Conservation (phyloP, 1,140 invertebrate species). For the Hyphantria cunea region DNA sequence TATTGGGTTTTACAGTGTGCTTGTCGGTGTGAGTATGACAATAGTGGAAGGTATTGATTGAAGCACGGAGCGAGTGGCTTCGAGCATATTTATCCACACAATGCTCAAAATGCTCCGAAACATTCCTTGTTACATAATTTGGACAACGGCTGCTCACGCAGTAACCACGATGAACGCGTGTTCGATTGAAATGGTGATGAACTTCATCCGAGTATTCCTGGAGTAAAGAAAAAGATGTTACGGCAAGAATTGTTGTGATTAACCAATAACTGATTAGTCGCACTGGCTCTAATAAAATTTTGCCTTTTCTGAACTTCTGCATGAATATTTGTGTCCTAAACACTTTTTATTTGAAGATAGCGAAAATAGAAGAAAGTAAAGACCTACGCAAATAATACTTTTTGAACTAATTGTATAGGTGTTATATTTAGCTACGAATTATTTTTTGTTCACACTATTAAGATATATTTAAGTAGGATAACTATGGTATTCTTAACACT, state of each 20-base stretch:
- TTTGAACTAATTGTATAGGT: too few species aligned
- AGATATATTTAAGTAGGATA: too few species aligned
- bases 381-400: too few species aligned
- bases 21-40: constrained; percentile 16
- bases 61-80: neutral
- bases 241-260: neutral
- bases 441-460: too few species aligned
- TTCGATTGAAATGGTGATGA: constrained; percentile 12
- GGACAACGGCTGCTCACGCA: constrained; percentile 21
- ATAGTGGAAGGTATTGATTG: constrained; percentile 17
- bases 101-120: constrained; percentile 19
- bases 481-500: too few species aligned
- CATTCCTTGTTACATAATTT: neutral
- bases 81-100: constrained; percentile 12
- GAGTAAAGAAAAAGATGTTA: neutral
- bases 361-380: too few species aligned
- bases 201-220: constrained; percentile 14
- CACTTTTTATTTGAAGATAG: too few species aligned
- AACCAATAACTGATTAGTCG: neutral
- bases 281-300: neutral
- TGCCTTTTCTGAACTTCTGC: too few species aligned
- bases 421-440: too few species aligned
- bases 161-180: constrained; percentile 23
- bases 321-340: too few species aligned
- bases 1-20: neutral